These are phyloP conservation scores for Cyrtonyx montezumae DNA, from an alignment of 2,113 vertebrate species.

Conservation along the genomic window DNA sequence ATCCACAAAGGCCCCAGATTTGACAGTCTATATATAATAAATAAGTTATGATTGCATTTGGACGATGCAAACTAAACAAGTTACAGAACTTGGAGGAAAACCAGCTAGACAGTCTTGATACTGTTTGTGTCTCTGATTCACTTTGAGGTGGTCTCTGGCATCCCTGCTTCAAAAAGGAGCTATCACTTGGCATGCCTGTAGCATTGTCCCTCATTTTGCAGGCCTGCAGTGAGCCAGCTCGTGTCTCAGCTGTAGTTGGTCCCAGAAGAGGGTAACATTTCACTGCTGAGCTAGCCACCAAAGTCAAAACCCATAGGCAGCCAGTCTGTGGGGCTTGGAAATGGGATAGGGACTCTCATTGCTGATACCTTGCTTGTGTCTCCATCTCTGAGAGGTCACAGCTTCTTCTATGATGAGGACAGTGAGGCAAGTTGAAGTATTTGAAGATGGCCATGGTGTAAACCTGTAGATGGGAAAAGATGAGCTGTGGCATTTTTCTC, in stretches of 20 bases:
- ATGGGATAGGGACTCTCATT: rapidly evolving
- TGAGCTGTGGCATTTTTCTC: not conserved
- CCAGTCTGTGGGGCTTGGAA: not conserved
- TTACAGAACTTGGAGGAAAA: constrained; percentile 22
- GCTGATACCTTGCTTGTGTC: rapidly evolving
- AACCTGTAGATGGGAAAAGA: not conserved
- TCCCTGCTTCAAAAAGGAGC: not conserved
- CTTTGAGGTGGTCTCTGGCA: not conserved
- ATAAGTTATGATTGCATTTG: constrained; percentile 25
- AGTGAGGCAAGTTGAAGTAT: not conserved
- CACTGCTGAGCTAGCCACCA: rapidly evolving
- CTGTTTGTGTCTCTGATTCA: not conserved
- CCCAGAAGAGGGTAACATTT: not conserved
- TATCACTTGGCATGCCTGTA: rapidly evolving
- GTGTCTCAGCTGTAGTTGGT: not conserved
- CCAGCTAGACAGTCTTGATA: not conserved
- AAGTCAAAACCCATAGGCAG: not conserved
- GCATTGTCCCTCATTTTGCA: not conserved
- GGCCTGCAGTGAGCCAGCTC: not conserved
- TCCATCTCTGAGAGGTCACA: not conserved
- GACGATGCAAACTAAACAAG: constrained; percentile 4
- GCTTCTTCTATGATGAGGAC: not conserved
- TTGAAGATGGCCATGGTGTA: not conserved
- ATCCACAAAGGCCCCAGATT: constrained; percentile 24
- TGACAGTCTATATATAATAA: constrained; percentile 27